These are phyloP conservation scores for Leptodactylus fuscus DNA, from an alignment of 2,113 vertebrate genomes.

Conservation along the genomic window DNA sequence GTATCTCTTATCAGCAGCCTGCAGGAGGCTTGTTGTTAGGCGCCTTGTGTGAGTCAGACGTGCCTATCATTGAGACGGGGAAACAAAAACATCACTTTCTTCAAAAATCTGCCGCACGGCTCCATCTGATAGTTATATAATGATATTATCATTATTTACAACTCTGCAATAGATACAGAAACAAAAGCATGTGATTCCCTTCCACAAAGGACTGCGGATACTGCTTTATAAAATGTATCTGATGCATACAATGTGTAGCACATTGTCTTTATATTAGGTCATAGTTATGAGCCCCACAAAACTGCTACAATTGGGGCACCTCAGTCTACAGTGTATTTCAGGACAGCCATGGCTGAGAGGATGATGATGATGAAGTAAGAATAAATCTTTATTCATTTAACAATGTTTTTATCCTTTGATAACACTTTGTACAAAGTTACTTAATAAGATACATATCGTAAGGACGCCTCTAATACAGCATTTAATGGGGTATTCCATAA, in stretches of 20 bases:
- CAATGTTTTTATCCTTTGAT: no score
- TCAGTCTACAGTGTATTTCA: no score
- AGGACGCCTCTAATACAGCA: no score
- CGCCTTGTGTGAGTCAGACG: not conserved
- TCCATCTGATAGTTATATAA: slow-evolving; percentile 14
- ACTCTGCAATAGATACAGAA: not conserved
- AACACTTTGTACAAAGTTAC: no score
- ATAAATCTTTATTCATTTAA: no score
- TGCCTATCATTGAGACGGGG: slow-evolving; percentile 17
- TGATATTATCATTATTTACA: slow-evolving; percentile 22
- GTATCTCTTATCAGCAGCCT: slow-evolving; percentile 25
- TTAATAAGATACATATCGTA: no score
- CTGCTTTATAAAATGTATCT: not conserved
- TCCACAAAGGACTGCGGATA: not conserved
- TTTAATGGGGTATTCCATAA: no score
- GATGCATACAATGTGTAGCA: not conserved
- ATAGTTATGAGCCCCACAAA: no score
- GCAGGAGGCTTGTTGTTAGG: slow-evolving; percentile 33
- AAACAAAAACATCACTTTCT: slow-evolving; percentile 4
- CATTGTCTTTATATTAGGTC: no score
- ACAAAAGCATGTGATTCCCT: not conserved
- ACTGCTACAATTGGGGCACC: no score
- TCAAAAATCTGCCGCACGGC: not conserved
- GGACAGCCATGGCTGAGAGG: no score
- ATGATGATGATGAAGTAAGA: no score